Evolutionary conservation across 2,797 vertebrate species (phyloP).

Genomic region (Varecia variegata): DNA sequence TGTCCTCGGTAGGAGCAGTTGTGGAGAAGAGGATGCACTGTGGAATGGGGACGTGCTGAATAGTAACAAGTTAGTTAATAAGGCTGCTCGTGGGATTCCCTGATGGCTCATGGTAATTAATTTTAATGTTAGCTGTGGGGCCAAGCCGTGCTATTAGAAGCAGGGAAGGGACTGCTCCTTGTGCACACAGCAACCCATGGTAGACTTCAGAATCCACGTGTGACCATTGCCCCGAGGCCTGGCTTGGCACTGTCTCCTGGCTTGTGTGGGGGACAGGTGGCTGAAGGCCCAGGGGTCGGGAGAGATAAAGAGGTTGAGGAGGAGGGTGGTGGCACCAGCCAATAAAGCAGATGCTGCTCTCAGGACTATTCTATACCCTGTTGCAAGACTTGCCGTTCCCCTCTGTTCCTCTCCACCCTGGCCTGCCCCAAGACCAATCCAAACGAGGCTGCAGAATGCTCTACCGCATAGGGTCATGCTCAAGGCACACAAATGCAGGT

Average conservation of each 20-base stretch:
- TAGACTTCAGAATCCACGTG: neutral
- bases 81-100: slow-evolving; percentile 43
- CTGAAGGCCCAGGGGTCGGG: neutral
- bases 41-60: neutral
- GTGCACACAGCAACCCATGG: neutral
- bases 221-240: neutral
- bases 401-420: neutral
- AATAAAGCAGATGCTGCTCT: neutral
- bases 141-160: neutral
- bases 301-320: neutral
- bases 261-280: neutral
- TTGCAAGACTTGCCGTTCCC: neutral
- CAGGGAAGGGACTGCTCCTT: neutral
- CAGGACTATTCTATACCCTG: neutral
- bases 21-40: neutral
- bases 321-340: no score
- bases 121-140: slow-evolving; percentile 41
- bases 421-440: neutral
- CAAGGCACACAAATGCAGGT: neutral
- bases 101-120: slow-evolving; percentile 59
- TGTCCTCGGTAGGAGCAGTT: neutral
- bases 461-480: rapidly evolving
- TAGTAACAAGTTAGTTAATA: slow-evolving; percentile 55
- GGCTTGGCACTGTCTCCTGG: neutral
- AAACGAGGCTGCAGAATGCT: neutral